These are phyloP conservation scores for Kryphioiulus occultus DNA, from an alignment of 2,888 invertebrate genomes.

Conservation along the genomic window DNA sequence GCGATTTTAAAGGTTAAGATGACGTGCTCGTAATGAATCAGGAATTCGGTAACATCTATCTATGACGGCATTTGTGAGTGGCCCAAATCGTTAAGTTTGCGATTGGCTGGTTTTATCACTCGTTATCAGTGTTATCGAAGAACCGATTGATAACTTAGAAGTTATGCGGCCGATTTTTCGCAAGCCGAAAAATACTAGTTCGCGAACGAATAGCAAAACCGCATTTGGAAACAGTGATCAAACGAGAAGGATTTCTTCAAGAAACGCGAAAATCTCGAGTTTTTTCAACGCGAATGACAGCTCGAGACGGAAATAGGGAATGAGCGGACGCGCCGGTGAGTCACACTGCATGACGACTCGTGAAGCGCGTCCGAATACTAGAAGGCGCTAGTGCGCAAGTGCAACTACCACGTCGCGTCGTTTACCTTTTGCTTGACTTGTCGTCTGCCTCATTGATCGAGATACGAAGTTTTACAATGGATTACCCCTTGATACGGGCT, in stretches of 20 bases:
- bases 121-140: neutral
- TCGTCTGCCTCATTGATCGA: conserved; percentile 3
- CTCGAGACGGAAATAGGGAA: neutral
- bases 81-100: neutral
- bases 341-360: neutral
- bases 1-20: too few species aligned
- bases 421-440: neutral
- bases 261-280: too few species aligned
- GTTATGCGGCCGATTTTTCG: neutral
- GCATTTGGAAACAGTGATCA: neutral
- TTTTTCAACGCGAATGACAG: too few species aligned
- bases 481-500: neutral
- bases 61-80: neutral
- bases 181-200: neutral
- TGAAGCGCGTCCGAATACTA: neutral
- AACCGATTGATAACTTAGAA: neutral
- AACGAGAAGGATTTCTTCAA: too few species aligned
- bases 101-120: neutral
- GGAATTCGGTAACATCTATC: too few species aligned
- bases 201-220: neutral
- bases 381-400: neutral
- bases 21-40: too few species aligned
- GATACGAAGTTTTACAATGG: neutral
- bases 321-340: neutral
- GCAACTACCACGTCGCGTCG: neutral